Conservation (phyloP, 2,113 vertebrate species). For the Actinemys pallida region DNA sequence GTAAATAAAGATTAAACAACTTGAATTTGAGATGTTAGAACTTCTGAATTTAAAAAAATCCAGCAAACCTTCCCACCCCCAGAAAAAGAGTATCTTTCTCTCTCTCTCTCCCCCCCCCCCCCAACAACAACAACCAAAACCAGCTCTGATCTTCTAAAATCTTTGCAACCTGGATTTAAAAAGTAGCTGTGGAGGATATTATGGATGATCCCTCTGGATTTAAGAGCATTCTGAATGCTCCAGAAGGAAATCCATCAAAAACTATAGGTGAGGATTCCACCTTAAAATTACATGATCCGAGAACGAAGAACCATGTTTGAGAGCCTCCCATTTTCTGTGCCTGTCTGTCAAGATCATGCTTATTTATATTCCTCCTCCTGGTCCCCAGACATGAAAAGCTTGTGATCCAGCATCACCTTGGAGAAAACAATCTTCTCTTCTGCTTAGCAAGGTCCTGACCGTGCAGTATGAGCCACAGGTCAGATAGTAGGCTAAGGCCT, state of each 20-base stretch:
- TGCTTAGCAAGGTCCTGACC: neutral
- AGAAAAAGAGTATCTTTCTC: no score
- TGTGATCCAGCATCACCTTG: accelerated
- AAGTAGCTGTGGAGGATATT: neutral
- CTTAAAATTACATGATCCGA: no score
- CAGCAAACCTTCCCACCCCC: neutral
- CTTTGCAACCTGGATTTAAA: neutral
- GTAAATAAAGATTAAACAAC: neutral
- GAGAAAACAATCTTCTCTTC: neutral
- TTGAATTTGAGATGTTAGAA: neutral
- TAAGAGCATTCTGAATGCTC: no score
- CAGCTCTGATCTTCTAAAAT: neutral
- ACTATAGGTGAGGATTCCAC: neutral
- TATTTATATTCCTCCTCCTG: accelerated
- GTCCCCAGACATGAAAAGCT: neutral
- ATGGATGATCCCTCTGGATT: neutral
- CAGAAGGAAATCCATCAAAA: neutral
- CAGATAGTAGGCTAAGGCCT: neutral
- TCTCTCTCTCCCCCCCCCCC: accelerated
- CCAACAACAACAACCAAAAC: neutral
- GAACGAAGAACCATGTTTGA: neutral
- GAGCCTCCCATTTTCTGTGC: neutral
- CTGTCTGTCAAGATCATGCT: neutral
- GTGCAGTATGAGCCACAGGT: accelerated
- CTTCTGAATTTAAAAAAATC: neutral